Evolutionary conservation across 53 echinoderm and acorn worm species (phyloP).

Genomic region (Pentamera pediparva): DNA sequence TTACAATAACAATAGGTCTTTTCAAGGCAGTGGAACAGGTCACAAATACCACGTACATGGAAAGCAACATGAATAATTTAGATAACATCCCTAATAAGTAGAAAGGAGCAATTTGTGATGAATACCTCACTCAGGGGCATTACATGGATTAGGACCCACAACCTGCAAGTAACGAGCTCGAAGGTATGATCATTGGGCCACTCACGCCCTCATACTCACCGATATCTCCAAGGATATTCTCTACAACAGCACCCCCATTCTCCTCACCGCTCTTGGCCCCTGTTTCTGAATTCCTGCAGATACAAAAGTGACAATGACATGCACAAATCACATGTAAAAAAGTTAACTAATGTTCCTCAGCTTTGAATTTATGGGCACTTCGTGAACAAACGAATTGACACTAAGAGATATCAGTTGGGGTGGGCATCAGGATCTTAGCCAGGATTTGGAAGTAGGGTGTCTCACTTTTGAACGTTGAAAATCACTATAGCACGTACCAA

Average conservation of each 20-base stretch:
- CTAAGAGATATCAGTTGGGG: neutral
- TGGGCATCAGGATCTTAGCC: neutral
- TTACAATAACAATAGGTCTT: too few relatives aligned
- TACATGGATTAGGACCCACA: too few relatives aligned
- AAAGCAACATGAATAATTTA: too few relatives aligned
- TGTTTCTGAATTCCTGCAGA: neutral
- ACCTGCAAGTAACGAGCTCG: too few relatives aligned
- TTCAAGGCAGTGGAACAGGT: too few relatives aligned
- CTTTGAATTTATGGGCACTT: neutral
- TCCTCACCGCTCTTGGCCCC: neutral
- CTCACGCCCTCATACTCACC: conserved; percentile 16
- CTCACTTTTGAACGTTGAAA: too few relatives aligned
- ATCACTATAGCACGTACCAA: too few relatives aligned
- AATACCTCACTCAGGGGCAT: too few relatives aligned
- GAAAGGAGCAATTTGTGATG: too few relatives aligned
- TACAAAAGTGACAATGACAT: neutral
- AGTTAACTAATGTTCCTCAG: neutral
- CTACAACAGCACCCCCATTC: conserved; percentile 8
- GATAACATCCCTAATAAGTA: too few relatives aligned
- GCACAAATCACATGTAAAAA: neutral
- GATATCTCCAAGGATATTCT: conserved; percentile 41
- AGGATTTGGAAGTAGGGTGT: too few relatives aligned
- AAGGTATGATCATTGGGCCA: neutral
- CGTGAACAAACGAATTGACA: neutral
- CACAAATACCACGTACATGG: too few relatives aligned